phyloP scores from a whole-genome alignment of 2,888 invertebrate species.

The Hecatera dysodea region DNA sequence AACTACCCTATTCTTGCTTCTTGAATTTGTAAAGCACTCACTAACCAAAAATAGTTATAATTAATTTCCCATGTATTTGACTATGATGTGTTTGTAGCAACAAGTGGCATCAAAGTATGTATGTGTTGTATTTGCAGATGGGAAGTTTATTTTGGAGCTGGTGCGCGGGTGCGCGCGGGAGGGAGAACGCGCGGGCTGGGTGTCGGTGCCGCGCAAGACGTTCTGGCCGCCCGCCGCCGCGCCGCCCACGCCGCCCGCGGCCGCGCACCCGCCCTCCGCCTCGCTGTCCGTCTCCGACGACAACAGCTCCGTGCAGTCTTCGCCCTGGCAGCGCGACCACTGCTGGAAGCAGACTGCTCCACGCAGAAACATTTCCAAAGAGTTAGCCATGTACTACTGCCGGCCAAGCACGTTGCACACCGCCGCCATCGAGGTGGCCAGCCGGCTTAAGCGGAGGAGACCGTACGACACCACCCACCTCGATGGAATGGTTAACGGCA shows the following conservation, averaged over 20 bases:
- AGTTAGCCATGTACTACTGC: constrained; percentile 93
- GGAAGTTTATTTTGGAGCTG: constrained; percentile 97
- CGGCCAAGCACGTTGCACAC: constrained; percentile 89
- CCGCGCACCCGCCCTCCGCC: constrained; percentile 93
- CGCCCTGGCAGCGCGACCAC: constrained; percentile 97
- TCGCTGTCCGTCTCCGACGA: constrained; percentile 97
- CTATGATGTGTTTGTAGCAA: constrained; percentile 13
- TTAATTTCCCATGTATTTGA: background rate
- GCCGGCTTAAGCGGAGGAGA: constrained; percentile 92
- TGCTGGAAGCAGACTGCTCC: constrained; percentile 96
- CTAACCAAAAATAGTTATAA: background rate
- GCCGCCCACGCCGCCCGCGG: constrained; percentile 86
- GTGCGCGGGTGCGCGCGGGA: constrained; percentile 90
- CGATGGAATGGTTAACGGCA: constrained; percentile 74
- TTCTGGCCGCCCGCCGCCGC: constrained; percentile 96
- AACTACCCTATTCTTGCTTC: too few species aligned
- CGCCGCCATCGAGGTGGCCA: constrained; percentile 83
- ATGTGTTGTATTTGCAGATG: constrained; percentile 91
- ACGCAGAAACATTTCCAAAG: constrained; percentile 93
- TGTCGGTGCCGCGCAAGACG: constrained; percentile 96
- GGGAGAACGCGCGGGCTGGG: constrained; percentile 96
- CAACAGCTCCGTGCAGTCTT: constrained; percentile 97
- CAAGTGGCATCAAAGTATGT: constrained; percentile 35
- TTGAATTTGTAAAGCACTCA: background rate
- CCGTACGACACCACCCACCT: constrained; percentile 90